Base-by-base conservation (phyloP, 2,797 vertebrate genomes). In the Silurus aristotelis region DNA sequence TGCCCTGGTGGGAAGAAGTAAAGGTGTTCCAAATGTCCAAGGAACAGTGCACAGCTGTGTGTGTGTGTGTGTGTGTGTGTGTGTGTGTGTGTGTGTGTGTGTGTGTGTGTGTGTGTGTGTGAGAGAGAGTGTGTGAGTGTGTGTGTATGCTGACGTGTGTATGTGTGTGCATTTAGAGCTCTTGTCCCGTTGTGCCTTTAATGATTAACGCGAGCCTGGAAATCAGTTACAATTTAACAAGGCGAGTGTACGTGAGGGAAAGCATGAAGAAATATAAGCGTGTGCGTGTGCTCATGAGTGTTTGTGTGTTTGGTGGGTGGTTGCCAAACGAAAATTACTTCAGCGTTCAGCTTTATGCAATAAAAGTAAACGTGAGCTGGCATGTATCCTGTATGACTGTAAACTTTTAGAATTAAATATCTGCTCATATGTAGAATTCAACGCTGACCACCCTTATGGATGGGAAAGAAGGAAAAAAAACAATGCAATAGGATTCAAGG, bases 1-100 rank as follows among this genome's bases (percentile, higher is more conserved):
- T 17, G 86, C 75, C 85, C 82, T 85, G 81, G 12, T 80, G 71
- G 73, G 82, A 67, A 80, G 75, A 22, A 70, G 84, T 71, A 75
- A 76, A 87, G 75, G 8, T 80, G 83, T 87, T 87, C 85, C 88
- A 89, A 84, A 89, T 55, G 17, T 46, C 76, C 56, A 64, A 82
- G 19, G 6, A n/a, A 22, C 55, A 64, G 60, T 85, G 80, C 83
- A 78, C 22, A 17, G 22, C 20, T 46, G 20, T 63, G 19, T 22
- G 5, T 48, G 12, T 38, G 3, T 31, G 55, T 27, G 48, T 75
- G 72, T 8, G 46, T 7, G 48, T 52, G 70, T 48, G 43, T 52
- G 22, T 25, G 71, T 19, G 27, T 60, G 75, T 43, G 76, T 78
- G 14, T 60, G 58, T 60, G 64, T 17, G 67, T 38, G 6, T 68